Evolutionary conservation across 2,797 vertebrate genomes (phyloP).

Genomic region (Halcyon badia): DNA sequence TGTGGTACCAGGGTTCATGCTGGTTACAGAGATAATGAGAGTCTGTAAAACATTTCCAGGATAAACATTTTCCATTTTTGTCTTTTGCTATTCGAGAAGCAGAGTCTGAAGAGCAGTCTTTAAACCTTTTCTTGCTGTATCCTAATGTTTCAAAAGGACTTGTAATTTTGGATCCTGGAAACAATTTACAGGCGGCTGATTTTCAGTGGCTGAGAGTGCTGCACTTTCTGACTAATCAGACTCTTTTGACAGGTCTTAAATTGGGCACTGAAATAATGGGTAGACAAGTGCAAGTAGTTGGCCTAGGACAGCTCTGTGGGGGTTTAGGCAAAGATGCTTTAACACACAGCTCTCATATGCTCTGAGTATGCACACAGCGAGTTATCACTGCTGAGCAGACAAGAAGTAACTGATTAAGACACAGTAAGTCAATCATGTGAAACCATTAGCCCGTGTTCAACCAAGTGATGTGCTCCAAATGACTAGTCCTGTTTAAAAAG

Average conservation of each 20-base stretch:
- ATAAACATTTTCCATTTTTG: constrained; percentile 57
- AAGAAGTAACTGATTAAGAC: not conserved
- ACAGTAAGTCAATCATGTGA: not conserved
- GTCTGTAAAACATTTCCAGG: constrained; percentile 36
- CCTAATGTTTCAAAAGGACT: constrained; percentile 38
- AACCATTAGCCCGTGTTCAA: not conserved
- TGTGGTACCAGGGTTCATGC: not conserved
- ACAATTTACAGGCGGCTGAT: not conserved
- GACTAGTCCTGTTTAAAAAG: not conserved
- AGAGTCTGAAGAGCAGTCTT: not conserved
- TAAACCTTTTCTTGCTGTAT: constrained; percentile 27
- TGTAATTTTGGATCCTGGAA: constrained; percentile 51
- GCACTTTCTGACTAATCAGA: constrained; percentile 47
- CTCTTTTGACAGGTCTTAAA: constrained; percentile 44
- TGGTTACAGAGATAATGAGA: constrained; percentile 31
- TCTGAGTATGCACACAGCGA: not conserved
- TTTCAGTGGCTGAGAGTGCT: not conserved
- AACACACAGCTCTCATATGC: not conserved
- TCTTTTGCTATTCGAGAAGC: constrained; percentile 25
- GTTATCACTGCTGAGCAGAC: not conserved
- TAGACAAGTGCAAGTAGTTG: not conserved
- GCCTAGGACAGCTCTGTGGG: not conserved
- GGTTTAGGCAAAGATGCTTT: not conserved
- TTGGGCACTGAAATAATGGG: not conserved
- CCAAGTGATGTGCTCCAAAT: not conserved